Conservation (phyloP, 2,113 vertebrate species). For the Hystrix brachyura region DNA sequence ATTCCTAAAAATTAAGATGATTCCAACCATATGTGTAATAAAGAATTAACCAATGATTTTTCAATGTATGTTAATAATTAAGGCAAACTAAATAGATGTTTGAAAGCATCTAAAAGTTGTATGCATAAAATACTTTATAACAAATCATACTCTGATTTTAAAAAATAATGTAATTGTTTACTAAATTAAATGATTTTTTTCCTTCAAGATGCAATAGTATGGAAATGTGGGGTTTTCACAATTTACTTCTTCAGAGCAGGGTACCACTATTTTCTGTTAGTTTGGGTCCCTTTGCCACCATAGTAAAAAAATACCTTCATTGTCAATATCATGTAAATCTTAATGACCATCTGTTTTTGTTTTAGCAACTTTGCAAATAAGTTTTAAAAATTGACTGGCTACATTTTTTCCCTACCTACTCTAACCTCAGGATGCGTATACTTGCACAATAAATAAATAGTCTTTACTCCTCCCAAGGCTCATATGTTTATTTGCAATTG, state of each 20-base stretch:
- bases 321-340: slow-evolving; percentile 65
- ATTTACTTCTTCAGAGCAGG: slow-evolving; percentile 48
- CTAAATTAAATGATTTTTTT: slow-evolving; percentile 40
- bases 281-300: slow-evolving; percentile 50
- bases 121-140: slow-evolving; percentile 44
- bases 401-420: slow-evolving; percentile 55
- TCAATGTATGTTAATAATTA: slow-evolving; percentile 58
- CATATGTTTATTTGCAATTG: neutral
- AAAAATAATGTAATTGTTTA: slow-evolving; percentile 36
- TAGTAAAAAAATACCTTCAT: slow-evolving; percentile 60
- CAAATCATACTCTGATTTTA: slow-evolving; percentile 20
- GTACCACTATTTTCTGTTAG: slow-evolving; percentile 59
- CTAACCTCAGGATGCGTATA: slow-evolving; percentile 23
- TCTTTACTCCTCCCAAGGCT: neutral
- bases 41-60: slow-evolving; percentile 38
- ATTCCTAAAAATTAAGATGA: slow-evolving; percentile 41
- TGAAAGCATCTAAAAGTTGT: slow-evolving; percentile 55
- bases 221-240: slow-evolving; percentile 64
- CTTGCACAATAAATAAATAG: slow-evolving; percentile 11
- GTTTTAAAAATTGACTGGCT: slow-evolving; percentile 69
- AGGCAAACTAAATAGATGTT: neutral
- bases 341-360: slow-evolving; percentile 71
- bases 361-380: slow-evolving; percentile 61
- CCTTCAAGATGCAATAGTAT: slow-evolving; percentile 49
- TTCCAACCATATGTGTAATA: slow-evolving; percentile 3